Base-by-base conservation (phyloP, 2,113 vertebrate genomes). In the Lipophrys pholis region DNA sequence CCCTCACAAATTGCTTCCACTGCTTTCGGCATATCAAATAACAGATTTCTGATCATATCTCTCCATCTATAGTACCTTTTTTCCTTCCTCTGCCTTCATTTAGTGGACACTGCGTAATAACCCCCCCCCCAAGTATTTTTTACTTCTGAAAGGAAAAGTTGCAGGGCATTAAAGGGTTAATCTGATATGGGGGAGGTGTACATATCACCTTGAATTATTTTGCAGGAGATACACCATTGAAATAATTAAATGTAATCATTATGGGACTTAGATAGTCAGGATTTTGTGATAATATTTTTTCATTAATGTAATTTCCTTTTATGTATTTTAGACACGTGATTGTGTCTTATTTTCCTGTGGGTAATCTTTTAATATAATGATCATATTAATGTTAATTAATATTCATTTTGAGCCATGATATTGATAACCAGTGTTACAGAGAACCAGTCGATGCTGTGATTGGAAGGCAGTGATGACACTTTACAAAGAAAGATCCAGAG, bases 1-100 rank as follows among this genome's bases (percentile, higher is more conserved):
- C 11, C 59, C 14, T 2, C 17, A 21, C 40, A 80, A 52, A 73
- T 56, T 73, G 10, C 43, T 58, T 50, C 30, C 7, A 3, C 30
- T 55, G 36, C 43, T 41, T 73, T 70, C 71, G 59, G 42, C 74
- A 78, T 68, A 78, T 68, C 46, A 75, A 63, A 67, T 54, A 78
- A 42, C 60, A 55, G 43, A 62, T 59, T 57, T 56, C 30, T 72
- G 48, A 75, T 81, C 30, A 10, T 74, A 74, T 81, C 73, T 57
- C 11, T 39, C 6, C 11, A 11, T 15, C 73, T 54, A 30, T 1
- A 54, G 14, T 12, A 35, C 16, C 38, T 43, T 46, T 38, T 10
- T 50, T 49, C 21, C 21, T 4, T 16, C 7, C 30, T 57, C 55
- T 61, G 8, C 11, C 14, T 8, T 62, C 36, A 30, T 70, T 5